Base-by-base conservation (phyloP, 2,797 vertebrate genomes). In the Bradypodion pumilum region DNA sequence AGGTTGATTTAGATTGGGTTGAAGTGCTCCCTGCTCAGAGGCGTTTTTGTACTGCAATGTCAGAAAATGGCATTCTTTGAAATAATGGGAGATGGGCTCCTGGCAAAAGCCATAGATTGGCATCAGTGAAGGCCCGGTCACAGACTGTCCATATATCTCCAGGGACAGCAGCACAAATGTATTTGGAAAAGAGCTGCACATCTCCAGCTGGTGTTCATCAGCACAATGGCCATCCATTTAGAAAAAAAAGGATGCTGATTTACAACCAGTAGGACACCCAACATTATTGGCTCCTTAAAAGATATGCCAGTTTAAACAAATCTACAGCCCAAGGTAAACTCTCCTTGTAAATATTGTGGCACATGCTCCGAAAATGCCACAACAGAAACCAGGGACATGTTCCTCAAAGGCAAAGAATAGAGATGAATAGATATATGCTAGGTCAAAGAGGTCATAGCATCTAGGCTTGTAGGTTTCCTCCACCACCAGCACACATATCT, bases 1-100 rank as follows among this genome's bases (percentile, higher is more conserved):
- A 70, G 19, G 79, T 77, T 29, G 76, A 69, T 68, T 83, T 68
- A 75, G 81, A 83, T 75, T 16, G 59, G 76, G 72, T 16, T 69
- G 25, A 52, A 86, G 42, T 35, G 42, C 65, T 70, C 42, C 66
- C 37, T 32, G 86, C 77, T 80, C 52, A 80, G 42, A 70, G 81
- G 63, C 15, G 29, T 80, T 70, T 80, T 80, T 75, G 27, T 74
- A 56, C 65, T 87, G 42, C 77, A 65, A 46, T 56, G 70, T 86
- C 80, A 65, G 85, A 76, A 78, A 32, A 63, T 40, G 56, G 74
- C 35, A 3, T 42, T 52, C 42, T 74, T 73, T 73, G 62, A 74
- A 69, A 86, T 62, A 52, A 60, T 1, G 52, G 27, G 32, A 69
- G 46, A 19, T 9, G 65, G 81, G 75, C 40, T 69, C 15, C 7